Evolutionary conservation across 2,888 invertebrate genomes (phyloP), one percentile per base, ranked within the genome.

Genomic region (Crioceris asparagi): DNA sequence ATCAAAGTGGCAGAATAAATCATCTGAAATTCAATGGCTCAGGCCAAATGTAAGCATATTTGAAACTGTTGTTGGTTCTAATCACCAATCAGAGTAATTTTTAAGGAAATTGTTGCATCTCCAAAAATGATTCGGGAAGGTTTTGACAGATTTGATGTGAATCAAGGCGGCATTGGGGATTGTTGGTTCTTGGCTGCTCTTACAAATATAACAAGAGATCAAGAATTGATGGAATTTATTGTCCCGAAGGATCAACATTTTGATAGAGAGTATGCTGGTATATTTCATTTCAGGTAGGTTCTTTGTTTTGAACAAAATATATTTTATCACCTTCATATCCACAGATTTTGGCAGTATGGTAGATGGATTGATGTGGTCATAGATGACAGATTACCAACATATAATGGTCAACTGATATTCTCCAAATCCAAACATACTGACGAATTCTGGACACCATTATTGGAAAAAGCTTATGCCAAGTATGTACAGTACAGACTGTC

Each of bases 131-230:
- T 96, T 60, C 83, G 85, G 19, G 91, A 86, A 51, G 93, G 92
- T 2, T 92, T 87, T 62, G 86, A 90, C 11, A 77, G 97, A 36
- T 97, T 97, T 69, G 97, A 97, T 66, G 87, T 97, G 2, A 86
- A 90, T 52, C 96, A 97, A 65, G 94, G 94, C 36, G 90, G 91
- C 68, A 65, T 94, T n/a, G 93, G 94, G 3, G 93, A 96, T 61
- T 96, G 94, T 60, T 96, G 94, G 94, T 69, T 93, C 10, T 65
- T 94, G 36, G 92, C 93, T 1, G 96, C 96, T 2, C 81, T 91
- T 1, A 92, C 93, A 10, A 90, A 90, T 65, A 68, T 97, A 14
- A 92, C 94, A 0, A 71, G 91, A 53, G 80, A 88, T 58, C 71
- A 74, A 41, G 69, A 80, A 56, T 69, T 94, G 36, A 90, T 97